Base-by-base conservation (phyloP, 2,797 vertebrate genomes). In the Microtus agrestis region DNA sequence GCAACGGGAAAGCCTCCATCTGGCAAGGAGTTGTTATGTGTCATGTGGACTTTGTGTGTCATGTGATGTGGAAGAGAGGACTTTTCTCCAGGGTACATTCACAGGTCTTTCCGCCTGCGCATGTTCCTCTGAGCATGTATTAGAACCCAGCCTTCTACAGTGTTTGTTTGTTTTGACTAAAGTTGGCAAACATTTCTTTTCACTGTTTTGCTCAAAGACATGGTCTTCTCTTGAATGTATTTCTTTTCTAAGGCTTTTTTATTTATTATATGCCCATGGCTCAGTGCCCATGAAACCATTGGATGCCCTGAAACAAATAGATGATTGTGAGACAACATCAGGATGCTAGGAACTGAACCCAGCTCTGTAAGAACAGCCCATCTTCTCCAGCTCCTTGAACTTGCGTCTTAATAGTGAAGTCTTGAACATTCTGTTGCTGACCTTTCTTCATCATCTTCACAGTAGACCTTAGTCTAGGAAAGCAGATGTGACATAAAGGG, bases 381-480 rank as follows among this genome's bases (percentile, higher is more conserved):
- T 67, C 56, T 34, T 85, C 63, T 85, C 11, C 12, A 86, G n/a
- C 5, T 5, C 14, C 48, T 71, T 73, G 85, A 86, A 88, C 27
- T 43, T n/a, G 80, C 81, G 85, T 90, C 63, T 89, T 93, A 76
- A 93, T 43, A 34, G 80, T 51, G 11, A 71, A 74, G 59, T 54
- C 54, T 77, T 77, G 15, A 89, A 79, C 92, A 89, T 89, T 92
- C 31, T 54, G 37, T 71, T 25, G 67, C 65, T 82, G 59, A 34
- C 37, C 37, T 90, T 90, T 87, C 46, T 96, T 91, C n/a, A 76
- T 78, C 27, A 40, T 40, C 37, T 80, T 81, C 37, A 82, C 0
- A 92, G 73, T 37, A 95, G 59, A 96, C 91, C 46, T 82, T 87
- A 76, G 63, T 91, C 80, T 46, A 31, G 79, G 74, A 89, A 84